Conservation (phyloP, 2,797 vertebrate genomes). For the Clarias fuscus region DNA sequence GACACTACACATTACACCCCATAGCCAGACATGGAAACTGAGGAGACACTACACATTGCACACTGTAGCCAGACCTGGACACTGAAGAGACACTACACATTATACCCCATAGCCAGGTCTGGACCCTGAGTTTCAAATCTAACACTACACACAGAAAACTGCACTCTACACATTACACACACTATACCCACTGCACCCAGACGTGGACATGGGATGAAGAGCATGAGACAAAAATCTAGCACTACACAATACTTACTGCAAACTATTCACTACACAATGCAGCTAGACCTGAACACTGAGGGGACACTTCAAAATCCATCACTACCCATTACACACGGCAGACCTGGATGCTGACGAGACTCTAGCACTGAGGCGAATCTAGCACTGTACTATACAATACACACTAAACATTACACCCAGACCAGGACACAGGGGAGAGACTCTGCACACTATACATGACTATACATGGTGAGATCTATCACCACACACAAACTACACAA, state of each 20-base stretch:
- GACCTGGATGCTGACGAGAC: neutral
- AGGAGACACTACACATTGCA: neutral
- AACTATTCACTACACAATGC: neutral
- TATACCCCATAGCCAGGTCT: neutral
- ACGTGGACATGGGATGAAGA: no score
- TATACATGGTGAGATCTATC: no score
- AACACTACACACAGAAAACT: no score
- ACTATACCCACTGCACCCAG: no score
- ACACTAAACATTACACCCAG: no score
- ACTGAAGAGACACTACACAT: neutral
- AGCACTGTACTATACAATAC: no score
- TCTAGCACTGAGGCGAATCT: no score
- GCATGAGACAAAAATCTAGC: neutral
- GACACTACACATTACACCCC: neutral
- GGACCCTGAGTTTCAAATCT: no score
- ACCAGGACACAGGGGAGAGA: no score
- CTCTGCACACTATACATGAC: no score
- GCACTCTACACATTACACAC: no score
- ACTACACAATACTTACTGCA: neutral
- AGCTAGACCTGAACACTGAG: neutral
- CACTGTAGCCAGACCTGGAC: neutral
- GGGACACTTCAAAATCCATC: neutral
- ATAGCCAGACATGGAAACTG: neutral
- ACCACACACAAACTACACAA: no score
- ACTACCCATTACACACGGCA: neutral